Percentiles rank a stretch among this genome's conserved stretches.
These are phyloP conservation scores for Lysandra coridon DNA, from an alignment of 2,888 invertebrate genomes.

Conservation along the genomic window DNA sequence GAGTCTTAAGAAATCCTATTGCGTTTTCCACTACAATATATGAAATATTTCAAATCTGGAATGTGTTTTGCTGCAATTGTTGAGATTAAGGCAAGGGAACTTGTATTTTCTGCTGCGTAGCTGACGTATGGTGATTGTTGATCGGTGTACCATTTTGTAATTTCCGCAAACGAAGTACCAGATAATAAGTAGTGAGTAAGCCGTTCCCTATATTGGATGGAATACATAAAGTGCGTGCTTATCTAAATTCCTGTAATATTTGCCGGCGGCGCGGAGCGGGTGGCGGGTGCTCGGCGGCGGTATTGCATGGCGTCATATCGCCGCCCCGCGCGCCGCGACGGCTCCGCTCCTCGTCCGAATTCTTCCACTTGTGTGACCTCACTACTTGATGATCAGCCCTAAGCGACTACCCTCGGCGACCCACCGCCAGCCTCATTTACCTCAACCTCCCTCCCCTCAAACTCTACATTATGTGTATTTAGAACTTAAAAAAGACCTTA, in stretches of 20 bases:
- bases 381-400: neutral
- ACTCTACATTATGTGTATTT: neutral
- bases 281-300: neutral
- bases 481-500: too few relatives aligned
- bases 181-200: neutral
- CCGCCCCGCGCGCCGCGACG: neutral
- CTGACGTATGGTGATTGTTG: too few relatives aligned
- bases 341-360: neutral
- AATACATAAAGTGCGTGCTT: neutral
- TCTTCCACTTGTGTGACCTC: conserved; percentile 2
- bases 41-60: neutral
- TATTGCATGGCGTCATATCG: neutral
- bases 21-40: neutral
- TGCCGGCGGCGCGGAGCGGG: neutral
- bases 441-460: too few relatives aligned
- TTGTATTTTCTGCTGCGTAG: neutral
- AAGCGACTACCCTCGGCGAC: neutral
- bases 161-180: neutral
- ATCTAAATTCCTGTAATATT: neutral
- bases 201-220: neutral
- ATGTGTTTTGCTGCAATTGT: neutral
- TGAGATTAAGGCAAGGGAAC: neutral
- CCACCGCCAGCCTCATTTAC: neutral
- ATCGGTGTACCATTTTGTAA: neutral
- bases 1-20: neutral